These are phyloP conservation scores for Montipora efflorescens DNA, from an alignment of 64 coral and sea anemone species.

Conservation along the genomic window DNA sequence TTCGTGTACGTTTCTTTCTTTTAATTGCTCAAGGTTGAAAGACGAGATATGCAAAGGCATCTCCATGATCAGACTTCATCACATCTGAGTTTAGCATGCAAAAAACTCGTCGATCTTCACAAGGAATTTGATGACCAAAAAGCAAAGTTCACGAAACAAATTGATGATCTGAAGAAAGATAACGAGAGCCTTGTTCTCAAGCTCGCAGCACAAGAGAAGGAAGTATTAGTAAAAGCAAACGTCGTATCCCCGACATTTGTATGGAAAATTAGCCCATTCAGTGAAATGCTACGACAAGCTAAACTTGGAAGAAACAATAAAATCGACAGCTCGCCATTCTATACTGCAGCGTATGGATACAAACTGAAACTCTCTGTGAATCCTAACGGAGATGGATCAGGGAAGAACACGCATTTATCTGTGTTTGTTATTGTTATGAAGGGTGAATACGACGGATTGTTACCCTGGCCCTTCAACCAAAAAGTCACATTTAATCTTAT, in stretches of 20 bases:
- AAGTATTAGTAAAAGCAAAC: background rate
- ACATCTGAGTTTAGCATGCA: constrained; percentile 28
- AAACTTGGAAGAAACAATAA: constrained; percentile 9
- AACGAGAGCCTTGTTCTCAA: constrained; percentile 27
- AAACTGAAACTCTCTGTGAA: constrained; percentile 50
- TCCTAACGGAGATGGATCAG: constrained; percentile 57
- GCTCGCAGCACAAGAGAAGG: constrained; percentile 9
- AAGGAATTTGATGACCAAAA: constrained; percentile 15
- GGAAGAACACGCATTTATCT: constrained; percentile 56
- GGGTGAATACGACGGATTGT: constrained; percentile 62
- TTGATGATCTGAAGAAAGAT: constrained; percentile 36
- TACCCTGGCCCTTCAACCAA: constrained; percentile 65
- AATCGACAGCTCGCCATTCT: constrained; percentile 43
- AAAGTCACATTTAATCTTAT: constrained; percentile 62
- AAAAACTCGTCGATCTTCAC: background rate
- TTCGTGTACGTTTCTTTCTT: background rate
- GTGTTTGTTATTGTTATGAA: constrained; percentile 67
- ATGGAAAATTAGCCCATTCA: constrained; percentile 40
- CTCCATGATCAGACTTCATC: background rate
- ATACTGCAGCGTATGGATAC: constrained; percentile 56
- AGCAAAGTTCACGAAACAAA: constrained; percentile 19
- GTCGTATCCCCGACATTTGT: background rate
- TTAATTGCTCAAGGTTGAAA: constrained; percentile 18
- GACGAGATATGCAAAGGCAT: constrained; percentile 7
- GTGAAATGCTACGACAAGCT: constrained; percentile 9